Evolutionary conservation across 2,888 invertebrate genomes (phyloP).

Genomic region (Acleris cristana): DNA sequence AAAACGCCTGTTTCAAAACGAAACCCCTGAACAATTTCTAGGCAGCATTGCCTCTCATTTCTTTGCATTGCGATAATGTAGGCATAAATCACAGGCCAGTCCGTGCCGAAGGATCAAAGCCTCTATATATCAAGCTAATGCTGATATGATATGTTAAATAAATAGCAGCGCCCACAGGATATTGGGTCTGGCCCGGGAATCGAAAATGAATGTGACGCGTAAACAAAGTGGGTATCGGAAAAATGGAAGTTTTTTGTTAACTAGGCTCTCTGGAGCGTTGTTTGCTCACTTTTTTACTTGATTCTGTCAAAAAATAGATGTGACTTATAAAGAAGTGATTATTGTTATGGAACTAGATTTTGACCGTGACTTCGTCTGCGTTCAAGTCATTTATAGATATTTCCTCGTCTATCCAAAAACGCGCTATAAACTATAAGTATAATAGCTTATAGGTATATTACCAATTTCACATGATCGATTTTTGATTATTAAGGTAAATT

Average conservation of each 20-base stretch:
- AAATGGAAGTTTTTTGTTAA: conserved; percentile 40
- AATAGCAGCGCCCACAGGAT: conserved; percentile 76
- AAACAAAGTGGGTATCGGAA: conserved; percentile 55
- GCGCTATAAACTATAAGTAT: too few species aligned
- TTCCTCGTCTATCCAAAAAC: too few species aligned
- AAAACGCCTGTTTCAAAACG: conserved; percentile 1
- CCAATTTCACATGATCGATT: too few species aligned
- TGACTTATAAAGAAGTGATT: too few species aligned
- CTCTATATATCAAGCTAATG: conserved; percentile 81
- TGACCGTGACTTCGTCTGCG: too few species aligned
- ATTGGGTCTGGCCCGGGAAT: conserved; percentile 68
- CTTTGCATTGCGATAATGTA: conserved; percentile 68
- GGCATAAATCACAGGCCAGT: conserved; percentile 71
- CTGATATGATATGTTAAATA: conserved; percentile 83
- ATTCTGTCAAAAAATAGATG: too few species aligned
- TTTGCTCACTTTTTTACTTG: neutral
- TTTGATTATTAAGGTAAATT: too few species aligned
- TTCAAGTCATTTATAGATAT: too few species aligned
- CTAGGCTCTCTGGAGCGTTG: neutral
- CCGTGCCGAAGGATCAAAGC: conserved; percentile 69
- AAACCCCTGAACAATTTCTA: conserved; percentile 18
- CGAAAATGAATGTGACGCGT: conserved; percentile 69
- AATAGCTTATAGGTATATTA: too few species aligned
- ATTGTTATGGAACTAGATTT: too few species aligned
- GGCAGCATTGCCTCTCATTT: conserved; percentile 52